These are phyloP conservation scores for Agelastica alni DNA, from an alignment of 2,888 invertebrate species.

Conservation along the genomic window DNA sequence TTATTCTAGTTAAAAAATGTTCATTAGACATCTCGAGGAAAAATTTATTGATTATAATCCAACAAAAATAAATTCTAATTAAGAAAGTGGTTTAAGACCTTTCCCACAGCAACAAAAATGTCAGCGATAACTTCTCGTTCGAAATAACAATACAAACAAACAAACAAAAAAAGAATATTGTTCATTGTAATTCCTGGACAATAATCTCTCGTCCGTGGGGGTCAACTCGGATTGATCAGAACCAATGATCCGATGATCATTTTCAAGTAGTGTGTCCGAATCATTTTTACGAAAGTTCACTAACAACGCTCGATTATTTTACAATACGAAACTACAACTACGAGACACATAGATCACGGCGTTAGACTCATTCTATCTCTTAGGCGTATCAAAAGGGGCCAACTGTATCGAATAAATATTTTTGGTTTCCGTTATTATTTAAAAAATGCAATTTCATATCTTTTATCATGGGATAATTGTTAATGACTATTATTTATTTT, in stretches of 20 bases:
- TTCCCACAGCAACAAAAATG: not conserved
- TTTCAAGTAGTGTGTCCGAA: slow-evolving; percentile 1
- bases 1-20: too few species aligned
- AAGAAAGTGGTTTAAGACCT: too few species aligned
- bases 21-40: too few species aligned
- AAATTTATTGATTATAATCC: too few species aligned
- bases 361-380: not conserved
- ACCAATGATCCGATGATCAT: not conserved
- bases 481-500: too few species aligned
- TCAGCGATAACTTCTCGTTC: not conserved
- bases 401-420: too few species aligned
- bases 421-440: too few species aligned
- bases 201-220: not conserved
- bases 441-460: too few species aligned
- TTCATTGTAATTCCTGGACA: not conserved
- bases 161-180: not conserved
- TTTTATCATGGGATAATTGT: too few species aligned
- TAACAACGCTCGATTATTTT: slow-evolving; percentile 1
- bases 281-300: not conserved
- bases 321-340: not conserved
- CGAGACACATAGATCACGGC: not conserved
- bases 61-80: too few species aligned
- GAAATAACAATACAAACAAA: not conserved
- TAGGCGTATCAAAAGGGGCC: not conserved
- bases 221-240: not conserved